These are phyloP conservation scores for Pseudomyrmex gracilis DNA, from an alignment of 1,140 invertebrate species.

Conservation along the genomic window DNA sequence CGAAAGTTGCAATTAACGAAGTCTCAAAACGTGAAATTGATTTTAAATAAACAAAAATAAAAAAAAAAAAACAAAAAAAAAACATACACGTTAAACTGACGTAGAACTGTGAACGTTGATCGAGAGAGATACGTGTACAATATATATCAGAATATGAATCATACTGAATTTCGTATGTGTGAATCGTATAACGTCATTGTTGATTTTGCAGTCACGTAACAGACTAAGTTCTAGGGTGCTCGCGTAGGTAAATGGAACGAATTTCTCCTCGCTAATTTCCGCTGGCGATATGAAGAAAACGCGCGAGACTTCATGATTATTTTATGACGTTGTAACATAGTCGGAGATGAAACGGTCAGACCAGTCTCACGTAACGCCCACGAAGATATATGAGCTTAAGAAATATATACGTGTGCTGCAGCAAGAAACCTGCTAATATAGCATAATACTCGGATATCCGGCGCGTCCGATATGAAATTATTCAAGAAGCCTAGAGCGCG, in stretches of 20 bases:
- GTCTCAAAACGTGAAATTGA: neutral
- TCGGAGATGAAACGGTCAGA: constrained; percentile 17
- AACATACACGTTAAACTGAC: neutral
- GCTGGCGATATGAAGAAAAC: neutral
- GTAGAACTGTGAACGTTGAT: neutral
- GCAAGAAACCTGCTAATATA: constrained; percentile 17
- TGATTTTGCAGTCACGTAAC: constrained; percentile 45
- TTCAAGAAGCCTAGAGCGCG: constrained; percentile 14
- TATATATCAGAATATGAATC: constrained; percentile 18
- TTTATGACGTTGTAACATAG: constrained; percentile 21
- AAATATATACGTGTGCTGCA: constrained; percentile 12
- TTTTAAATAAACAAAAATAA: no score
- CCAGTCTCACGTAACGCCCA: neutral
- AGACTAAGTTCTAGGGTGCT: neutral
- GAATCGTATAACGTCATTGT: neutral
- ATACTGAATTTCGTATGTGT: neutral
- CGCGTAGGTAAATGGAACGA: constrained; percentile 9
- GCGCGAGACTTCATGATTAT: constrained; percentile 33
- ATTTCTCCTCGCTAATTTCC: constrained; percentile 33
- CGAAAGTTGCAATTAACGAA: constrained; percentile 1
- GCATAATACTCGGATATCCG: constrained; percentile 30
- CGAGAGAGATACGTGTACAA: neutral
- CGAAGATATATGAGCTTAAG: constrained; percentile 29
- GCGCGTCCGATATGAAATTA: constrained; percentile 44
- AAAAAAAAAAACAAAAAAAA: no score